A percentile compares a stretch with the other conserved stretches of the same genome.
phyloP scores from a whole-genome alignment of 2,888 invertebrate genomes.

The Pseudoips prasinana region DNA sequence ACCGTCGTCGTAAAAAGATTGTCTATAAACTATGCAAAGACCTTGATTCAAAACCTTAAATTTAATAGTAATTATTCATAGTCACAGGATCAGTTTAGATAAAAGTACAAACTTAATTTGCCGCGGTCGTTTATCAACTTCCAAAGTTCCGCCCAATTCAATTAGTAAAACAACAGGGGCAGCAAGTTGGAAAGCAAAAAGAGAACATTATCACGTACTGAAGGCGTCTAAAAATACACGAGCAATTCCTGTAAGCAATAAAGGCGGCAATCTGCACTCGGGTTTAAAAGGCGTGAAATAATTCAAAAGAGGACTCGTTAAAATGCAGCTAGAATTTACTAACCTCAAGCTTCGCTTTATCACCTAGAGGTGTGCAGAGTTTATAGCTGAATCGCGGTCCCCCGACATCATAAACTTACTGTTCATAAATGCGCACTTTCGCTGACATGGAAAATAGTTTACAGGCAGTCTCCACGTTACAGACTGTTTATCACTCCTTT shows the following conservation, averaged over 20 bases:
- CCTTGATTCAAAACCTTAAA: too few species aligned
- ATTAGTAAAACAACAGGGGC: constrained; percentile 5
- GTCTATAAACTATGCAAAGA: too few species aligned
- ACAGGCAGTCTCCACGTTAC: constrained; percentile 63
- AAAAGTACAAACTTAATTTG: neutral
- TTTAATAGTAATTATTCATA: neutral
- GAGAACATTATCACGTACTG: constrained; percentile 14
- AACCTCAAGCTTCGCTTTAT: constrained; percentile 65
- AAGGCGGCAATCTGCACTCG: constrained; percentile 60
- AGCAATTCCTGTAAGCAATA: constrained; percentile 42
- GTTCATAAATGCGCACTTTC: constrained; percentile 69
- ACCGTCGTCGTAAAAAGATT: too few species aligned
- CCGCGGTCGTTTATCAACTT: neutral
- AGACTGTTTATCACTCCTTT: constrained; percentile 68
- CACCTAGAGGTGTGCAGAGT: constrained; percentile 43
- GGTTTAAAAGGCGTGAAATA: constrained; percentile 71
- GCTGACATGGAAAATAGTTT: constrained; percentile 80
- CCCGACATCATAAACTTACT: constrained; percentile 48
- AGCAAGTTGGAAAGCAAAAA: neutral
- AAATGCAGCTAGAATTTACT: constrained; percentile 67
- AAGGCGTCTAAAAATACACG: constrained; percentile 24
- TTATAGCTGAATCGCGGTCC: constrained; percentile 31
- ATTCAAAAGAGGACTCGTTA: constrained; percentile 72
- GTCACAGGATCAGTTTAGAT: neutral
- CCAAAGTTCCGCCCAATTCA: neutral